phyloP scores from a whole-genome alignment of 2,113 vertebrate genomes.

The Syrrhaptes paradoxus region DNA sequence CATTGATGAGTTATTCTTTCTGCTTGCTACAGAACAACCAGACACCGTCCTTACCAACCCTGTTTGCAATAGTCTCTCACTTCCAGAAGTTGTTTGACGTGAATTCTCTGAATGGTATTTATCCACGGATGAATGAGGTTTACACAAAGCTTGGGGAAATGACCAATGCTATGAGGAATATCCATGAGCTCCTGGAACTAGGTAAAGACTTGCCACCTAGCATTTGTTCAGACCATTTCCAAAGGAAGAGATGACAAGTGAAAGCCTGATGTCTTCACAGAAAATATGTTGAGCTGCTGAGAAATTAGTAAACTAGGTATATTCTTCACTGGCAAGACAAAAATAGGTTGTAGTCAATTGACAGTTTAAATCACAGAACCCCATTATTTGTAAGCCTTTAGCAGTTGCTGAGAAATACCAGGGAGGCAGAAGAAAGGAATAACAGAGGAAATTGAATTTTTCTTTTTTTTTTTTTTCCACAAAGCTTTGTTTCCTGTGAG shows the following conservation, averaged over 20 bases:
- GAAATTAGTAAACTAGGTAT: neutral
- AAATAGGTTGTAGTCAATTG: neutral
- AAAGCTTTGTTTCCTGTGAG: neutral
- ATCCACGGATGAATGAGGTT: slow-evolving; percentile 90
- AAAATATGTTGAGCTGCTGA: neutral
- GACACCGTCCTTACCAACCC: slow-evolving; percentile 72
- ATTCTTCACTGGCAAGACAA: neutral
- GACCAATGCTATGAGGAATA: slow-evolving; percentile 86
- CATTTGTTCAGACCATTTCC: neutral
- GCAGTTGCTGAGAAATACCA: neutral
- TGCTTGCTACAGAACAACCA: slow-evolving; percentile 70
- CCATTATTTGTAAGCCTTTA: neutral
- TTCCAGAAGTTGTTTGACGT: slow-evolving; percentile 93
- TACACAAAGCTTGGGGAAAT: slow-evolving; percentile 87
- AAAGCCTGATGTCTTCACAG: neutral
- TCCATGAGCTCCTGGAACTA: slow-evolving; percentile 82
- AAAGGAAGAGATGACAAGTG: neutral
- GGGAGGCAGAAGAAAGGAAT: neutral
- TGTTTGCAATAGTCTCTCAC: slow-evolving; percentile 85
- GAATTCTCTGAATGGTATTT: slow-evolving; percentile 81
- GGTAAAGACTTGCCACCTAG: slow-evolving; percentile 65
- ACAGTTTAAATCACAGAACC: neutral
- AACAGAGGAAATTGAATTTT: neutral
- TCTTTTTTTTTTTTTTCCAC: neutral
- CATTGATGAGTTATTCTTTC: neutral